These are phyloP conservation scores for Auanema freiburgensis DNA, from an alignment of 2,888 invertebrate species.

Conservation along the genomic window DNA sequence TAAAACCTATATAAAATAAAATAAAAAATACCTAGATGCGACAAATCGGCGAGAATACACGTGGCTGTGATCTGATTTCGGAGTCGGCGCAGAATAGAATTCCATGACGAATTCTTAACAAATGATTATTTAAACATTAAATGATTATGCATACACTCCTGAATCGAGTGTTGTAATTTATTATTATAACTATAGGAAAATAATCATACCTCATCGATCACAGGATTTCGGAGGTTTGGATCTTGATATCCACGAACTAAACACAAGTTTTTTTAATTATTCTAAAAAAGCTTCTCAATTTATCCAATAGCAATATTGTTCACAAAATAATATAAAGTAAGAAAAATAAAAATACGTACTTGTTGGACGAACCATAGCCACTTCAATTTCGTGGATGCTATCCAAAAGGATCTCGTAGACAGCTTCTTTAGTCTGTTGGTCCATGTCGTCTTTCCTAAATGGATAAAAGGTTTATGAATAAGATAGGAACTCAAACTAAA, in stretches of 20 bases:
- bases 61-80: constrained; percentile 16
- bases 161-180: constrained; percentile 22
- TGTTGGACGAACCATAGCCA: constrained; percentile 18
- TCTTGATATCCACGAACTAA: constrained; percentile 20
- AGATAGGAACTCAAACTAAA: constrained; percentile 15
- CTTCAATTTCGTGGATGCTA: constrained; percentile 16
- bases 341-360: constrained; percentile 17
- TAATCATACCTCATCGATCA: constrained; percentile 20
- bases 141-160: too few relatives aligned
- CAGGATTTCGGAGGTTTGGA: constrained; percentile 20
- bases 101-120: constrained; percentile 21
- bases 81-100: constrained; percentile 15
- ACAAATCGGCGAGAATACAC: constrained; percentile 19
- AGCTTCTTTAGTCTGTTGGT: constrained; percentile 16
- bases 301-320: constrained; percentile 16
- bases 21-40: constrained; percentile 21
- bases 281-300: constrained; percentile 4
- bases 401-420: constrained; percentile 21
- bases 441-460: constrained; percentile 20
- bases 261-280: constrained; percentile 10
- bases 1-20: constrained; percentile 16
- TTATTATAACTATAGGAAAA: constrained; percentile 15
- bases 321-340: constrained; percentile 19
- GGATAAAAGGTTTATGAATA: constrained; percentile 18
- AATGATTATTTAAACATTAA: constrained; percentile 19